A percentile compares a stretch with the other conserved stretches of the same genome.
Evolutionary conservation across 2,797 vertebrate species (phyloP).

Genomic region (Mus minutoides): DNA sequence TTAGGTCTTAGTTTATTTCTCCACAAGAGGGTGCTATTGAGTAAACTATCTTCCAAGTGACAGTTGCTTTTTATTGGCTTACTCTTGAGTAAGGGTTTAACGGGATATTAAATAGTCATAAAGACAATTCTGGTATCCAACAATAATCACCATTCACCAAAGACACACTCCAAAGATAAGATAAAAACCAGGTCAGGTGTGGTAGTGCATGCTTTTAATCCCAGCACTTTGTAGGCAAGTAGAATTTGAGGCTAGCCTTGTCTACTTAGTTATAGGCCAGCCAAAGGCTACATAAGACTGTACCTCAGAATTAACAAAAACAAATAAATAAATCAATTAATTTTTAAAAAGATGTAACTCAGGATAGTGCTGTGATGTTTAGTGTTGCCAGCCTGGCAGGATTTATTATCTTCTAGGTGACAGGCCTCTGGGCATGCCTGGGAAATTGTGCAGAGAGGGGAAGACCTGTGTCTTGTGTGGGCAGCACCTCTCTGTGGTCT

Average conservation of each 20-base stretch:
- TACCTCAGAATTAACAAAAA: neutral
- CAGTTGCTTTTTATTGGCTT: neutral
- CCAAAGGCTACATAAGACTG: neutral
- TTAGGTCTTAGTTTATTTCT: conserved; percentile 15
- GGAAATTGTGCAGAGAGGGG: neutral
- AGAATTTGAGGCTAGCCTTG: neutral
- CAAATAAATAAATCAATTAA: neutral
- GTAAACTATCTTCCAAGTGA: conserved; percentile 48
- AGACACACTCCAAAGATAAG: neutral
- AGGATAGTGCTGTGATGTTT: neutral
- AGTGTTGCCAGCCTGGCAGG: neutral
- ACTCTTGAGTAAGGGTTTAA: conserved; percentile 40
- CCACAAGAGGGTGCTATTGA: conserved; percentile 76
- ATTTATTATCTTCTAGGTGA: neutral
- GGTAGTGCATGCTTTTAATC: neutral
- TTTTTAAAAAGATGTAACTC: neutral
- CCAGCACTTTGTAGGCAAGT: neutral
- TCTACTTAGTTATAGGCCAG: neutral
- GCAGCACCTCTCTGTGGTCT: neutral
- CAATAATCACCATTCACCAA: conserved; percentile 38
- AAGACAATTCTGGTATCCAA: conserved; percentile 5
- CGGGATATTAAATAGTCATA: conserved; percentile 54
- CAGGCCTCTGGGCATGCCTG: neutral
- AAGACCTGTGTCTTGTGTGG: neutral
- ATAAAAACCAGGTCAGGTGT: neutral